Evolutionary conservation across 2,113 vertebrate genomes (phyloP).

Genomic region (Ahaetulla prasina): DNA sequence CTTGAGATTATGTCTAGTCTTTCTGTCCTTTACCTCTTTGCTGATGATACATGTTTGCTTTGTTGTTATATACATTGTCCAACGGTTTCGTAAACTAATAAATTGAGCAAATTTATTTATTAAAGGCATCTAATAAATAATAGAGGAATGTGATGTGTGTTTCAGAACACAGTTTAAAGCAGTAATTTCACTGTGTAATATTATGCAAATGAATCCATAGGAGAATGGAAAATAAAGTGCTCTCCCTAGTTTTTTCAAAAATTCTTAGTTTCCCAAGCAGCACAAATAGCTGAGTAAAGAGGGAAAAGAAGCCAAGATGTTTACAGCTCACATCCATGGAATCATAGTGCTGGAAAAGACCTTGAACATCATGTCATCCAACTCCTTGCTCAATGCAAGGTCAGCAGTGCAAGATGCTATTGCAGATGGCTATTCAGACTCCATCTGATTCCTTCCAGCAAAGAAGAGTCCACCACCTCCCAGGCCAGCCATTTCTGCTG

Average conservation of each 20-base stretch:
- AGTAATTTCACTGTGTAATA: background rate
- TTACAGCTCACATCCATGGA: background rate
- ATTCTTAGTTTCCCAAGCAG: background rate
- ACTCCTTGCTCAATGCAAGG: background rate
- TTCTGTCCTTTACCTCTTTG: background rate
- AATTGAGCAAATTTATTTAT: background rate
- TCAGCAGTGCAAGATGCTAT: background rate
- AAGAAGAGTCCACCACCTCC: background rate
- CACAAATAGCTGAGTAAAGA: background rate
- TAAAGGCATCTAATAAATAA: constrained; percentile 4
- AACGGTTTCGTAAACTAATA: background rate
- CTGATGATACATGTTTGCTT: background rate
- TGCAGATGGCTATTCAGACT: background rate
- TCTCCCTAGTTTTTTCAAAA: constrained; percentile 37
- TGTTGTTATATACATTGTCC: background rate
- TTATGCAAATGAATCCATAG: background rate
- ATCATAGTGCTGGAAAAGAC: background rate
- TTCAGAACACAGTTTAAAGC: background rate
- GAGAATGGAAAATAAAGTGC: background rate
- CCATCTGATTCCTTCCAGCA: background rate
- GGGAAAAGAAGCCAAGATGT: background rate
- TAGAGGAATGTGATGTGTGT: background rate
- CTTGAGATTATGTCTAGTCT: background rate
- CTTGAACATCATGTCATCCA: background rate
- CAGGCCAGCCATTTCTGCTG: background rate